Evolutionary conservation across 2,797 vertebrate genomes (phyloP).

Genomic region (Alectoris magna): DNA sequence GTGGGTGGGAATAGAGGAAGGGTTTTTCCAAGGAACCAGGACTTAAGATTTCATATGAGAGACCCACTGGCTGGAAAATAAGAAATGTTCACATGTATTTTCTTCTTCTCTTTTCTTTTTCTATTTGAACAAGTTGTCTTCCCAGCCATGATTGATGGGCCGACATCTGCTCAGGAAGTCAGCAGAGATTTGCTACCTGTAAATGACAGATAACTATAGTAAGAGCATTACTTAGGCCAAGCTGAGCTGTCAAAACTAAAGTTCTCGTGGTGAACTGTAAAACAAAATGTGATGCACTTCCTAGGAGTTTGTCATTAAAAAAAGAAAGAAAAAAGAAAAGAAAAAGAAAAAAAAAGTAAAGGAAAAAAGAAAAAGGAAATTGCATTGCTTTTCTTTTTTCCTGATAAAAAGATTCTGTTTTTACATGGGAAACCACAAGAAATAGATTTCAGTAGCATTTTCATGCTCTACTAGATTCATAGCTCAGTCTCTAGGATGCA

Average conservation of each 20-base stretch:
- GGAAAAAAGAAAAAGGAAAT: neutral
- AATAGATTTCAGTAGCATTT: neutral
- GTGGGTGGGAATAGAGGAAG: neutral
- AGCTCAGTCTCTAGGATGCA: neutral
- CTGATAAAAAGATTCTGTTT: neutral
- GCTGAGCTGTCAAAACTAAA: neutral
- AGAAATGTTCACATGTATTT: neutral
- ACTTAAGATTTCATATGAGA: neutral
- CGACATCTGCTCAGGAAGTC: constrained; percentile 30
- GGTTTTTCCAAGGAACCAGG: neutral
- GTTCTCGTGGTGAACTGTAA: neutral
- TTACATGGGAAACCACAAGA: neutral
- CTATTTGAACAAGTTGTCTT: neutral
- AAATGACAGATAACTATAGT: constrained; percentile 1
- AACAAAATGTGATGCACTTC: neutral
- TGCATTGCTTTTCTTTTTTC: neutral
- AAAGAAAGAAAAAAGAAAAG: too few species aligned
- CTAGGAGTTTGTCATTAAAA: neutral
- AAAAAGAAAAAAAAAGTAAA: neutral
- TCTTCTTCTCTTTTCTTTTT: neutral
- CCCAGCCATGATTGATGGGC: neutral
- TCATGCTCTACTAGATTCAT: neutral
- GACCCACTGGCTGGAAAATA: neutral
- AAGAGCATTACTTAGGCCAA: neutral
- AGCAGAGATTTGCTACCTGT: constrained; percentile 14